Evolutionary conservation across 2,888 invertebrate species (phyloP).

Genomic region (Himalopsyche kuldschensis): DNA sequence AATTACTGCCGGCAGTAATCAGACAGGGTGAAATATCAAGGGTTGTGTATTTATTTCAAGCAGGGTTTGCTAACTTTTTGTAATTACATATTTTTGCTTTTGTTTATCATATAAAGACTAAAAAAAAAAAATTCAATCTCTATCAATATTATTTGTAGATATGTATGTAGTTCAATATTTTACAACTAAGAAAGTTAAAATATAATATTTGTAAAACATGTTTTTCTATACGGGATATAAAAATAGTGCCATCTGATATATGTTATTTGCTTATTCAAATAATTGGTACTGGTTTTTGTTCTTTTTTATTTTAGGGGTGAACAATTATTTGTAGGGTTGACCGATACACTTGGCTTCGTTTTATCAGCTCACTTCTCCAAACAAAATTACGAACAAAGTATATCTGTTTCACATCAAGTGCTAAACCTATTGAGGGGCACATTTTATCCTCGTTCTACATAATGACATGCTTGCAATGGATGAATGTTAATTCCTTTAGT

Average conservation of each 20-base stretch:
- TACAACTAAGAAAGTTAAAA: too few species aligned
- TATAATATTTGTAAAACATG: too few species aligned
- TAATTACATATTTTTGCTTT: neutral
- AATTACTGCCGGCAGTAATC: conserved; percentile 14
- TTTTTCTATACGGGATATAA: too few species aligned
- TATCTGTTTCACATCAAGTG: conserved; percentile 35
- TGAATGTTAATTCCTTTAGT: too few species aligned
- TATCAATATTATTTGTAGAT: too few species aligned
- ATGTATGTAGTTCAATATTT: too few species aligned
- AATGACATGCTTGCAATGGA: too few species aligned
- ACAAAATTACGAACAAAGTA: conserved; percentile 6
- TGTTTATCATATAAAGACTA: too few species aligned
- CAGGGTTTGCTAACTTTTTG: conserved; percentile 15
- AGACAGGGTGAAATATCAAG: conserved; percentile 30
- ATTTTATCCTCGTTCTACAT: neutral
- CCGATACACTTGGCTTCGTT: conserved; percentile 32
- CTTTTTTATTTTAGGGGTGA: neutral
- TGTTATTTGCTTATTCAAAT: too few species aligned
- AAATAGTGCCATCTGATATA: too few species aligned
- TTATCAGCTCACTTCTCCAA: conserved; percentile 23
- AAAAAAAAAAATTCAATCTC: too few species aligned
- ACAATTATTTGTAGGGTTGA: conserved; percentile 26
- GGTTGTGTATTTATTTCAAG: conserved; percentile 16
- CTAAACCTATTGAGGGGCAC: neutral
- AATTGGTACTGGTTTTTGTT: neutral